Base-by-base conservation (phyloP, 1,140 invertebrate species). In the Ladona fulva region DNA sequence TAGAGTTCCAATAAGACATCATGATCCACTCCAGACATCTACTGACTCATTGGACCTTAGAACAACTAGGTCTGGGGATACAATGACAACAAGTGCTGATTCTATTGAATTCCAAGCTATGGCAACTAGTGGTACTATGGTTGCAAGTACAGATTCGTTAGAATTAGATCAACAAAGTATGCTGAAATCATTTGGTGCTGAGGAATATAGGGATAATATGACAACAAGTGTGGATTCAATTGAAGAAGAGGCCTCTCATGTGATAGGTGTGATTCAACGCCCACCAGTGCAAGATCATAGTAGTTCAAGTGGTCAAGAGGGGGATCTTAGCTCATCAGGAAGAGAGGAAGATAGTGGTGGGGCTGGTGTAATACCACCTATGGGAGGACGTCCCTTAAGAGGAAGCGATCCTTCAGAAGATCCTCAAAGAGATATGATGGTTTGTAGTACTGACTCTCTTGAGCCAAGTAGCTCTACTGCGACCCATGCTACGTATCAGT, bases 401-500 rank as follows among this genome's bases (percentile, higher is more conserved):
- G 81, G 52, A 5, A 66, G 52, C 14, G 52, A 66, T 66, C 52
- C 52, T 66, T 22, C 52, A 79, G 81, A 81, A 59, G 82, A 83
- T 22, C 78, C 80, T 14, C 78, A 81, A 75, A 77, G 79, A 76
- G 89, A 90, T 78, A 81, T 88, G 66, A 89, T 91, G 87, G 82
- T 89, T 24, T 90, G 90, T n/a, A 92, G 90, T 81, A 91, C 89
- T 1, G 90, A 91, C 79, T 91, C 90, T 77, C 80, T 91, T 24
- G 90, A 91, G 80, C 90, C 89, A 12, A 90, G 91, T 0, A 93
- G 91, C 81, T 93, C 92, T 0, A 91, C 92, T 19, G 92, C 91
- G 0, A 94, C 92, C 0, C 89, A 92, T 82, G 93, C 93, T 22
- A 94, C 92, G n/a, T 94, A 92, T 82, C 92, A 93, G 81, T 92